These are phyloP conservation scores for Coreoperca whiteheadi DNA, from an alignment of 2,113 vertebrate species.

Conservation along the genomic window DNA sequence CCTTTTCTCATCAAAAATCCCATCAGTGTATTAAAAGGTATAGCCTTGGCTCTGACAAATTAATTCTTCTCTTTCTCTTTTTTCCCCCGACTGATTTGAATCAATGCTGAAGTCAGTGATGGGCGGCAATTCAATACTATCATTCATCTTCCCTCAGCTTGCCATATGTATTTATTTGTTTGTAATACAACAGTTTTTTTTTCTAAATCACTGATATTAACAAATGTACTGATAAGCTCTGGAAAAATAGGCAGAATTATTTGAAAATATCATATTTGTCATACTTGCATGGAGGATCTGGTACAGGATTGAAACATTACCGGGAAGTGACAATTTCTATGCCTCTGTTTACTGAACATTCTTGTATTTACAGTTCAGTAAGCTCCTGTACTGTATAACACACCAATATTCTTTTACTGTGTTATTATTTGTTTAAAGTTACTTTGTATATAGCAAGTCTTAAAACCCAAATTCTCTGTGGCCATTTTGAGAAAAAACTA, in stretches of 20 bases:
- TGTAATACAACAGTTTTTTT: slow-evolving; percentile 12
- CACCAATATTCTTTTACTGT: neutral
- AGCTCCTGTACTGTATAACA: neutral
- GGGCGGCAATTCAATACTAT: slow-evolving; percentile 40
- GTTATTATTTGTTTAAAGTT: neutral
- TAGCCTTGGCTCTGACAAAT: slow-evolving; percentile 69
- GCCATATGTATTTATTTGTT: neutral
- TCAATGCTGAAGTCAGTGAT: slow-evolving; percentile 52
- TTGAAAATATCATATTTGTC: neutral
- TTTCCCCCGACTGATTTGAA: slow-evolving; percentile 45
- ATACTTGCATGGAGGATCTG: neutral
- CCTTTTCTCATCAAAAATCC: slow-evolving; percentile 77
- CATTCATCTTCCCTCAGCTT: slow-evolving; percentile 27
- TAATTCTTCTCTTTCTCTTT: slow-evolving; percentile 48
- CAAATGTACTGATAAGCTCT: neutral
- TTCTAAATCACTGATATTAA: slow-evolving; percentile 1
- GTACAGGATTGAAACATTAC: neutral
- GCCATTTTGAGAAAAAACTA: neutral
- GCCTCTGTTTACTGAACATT: neutral
- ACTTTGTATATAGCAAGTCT: neutral
- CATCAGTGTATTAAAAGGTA: slow-evolving; percentile 78
- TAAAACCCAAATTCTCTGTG: neutral
- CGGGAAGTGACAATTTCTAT: neutral
- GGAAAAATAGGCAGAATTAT: neutral
- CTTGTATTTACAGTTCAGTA: neutral